These are phyloP conservation scores for Coelopa pilipes DNA, from an alignment of 2,888 invertebrate genomes.

Conservation along the genomic window DNA sequence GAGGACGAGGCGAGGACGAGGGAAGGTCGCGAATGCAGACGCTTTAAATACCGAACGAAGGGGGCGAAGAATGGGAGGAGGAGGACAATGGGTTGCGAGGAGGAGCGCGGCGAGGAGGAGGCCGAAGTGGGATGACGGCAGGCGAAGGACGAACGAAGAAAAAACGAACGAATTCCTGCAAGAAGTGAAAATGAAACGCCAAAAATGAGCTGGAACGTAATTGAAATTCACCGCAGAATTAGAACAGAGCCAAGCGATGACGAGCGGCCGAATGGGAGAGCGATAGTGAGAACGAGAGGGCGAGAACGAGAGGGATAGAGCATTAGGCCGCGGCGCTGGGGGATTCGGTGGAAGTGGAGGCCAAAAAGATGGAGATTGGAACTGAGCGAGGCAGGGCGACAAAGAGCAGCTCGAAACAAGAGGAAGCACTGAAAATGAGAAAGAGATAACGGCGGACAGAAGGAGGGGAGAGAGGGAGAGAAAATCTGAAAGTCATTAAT, in stretches of 20 bases:
- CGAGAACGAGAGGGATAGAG: not conserved
- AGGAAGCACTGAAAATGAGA: not conserved
- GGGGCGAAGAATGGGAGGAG: too few species aligned
- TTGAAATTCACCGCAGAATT: slow-evolving; percentile 56
- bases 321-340: not conserved
- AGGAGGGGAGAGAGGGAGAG: too few species aligned
- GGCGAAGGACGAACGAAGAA: not conserved
- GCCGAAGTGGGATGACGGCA: too few species aligned
- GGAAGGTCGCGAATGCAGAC: slow-evolving; percentile 4
- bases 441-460: too few species aligned
- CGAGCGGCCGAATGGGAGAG: not conserved
- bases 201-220: slow-evolving; percentile 44
- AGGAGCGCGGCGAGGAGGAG: too few species aligned
- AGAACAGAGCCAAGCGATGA: not conserved
- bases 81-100: too few species aligned
- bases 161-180: not conserved
- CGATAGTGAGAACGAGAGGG: not conserved
- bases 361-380: not conserved
- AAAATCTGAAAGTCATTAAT: slow-evolving; percentile 34
- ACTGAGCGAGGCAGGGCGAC: too few species aligned
- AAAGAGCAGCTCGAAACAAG: not conserved
- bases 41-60: slow-evolving; percentile 34
- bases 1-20: not conserved
- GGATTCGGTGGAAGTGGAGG: too few species aligned
- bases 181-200: slow-evolving; percentile 25